Percentiles rank a stretch among this genome's conserved stretches.
Conservation (phyloP, 2,888 invertebrate species). For the Platycheirus albimanus region DNA sequence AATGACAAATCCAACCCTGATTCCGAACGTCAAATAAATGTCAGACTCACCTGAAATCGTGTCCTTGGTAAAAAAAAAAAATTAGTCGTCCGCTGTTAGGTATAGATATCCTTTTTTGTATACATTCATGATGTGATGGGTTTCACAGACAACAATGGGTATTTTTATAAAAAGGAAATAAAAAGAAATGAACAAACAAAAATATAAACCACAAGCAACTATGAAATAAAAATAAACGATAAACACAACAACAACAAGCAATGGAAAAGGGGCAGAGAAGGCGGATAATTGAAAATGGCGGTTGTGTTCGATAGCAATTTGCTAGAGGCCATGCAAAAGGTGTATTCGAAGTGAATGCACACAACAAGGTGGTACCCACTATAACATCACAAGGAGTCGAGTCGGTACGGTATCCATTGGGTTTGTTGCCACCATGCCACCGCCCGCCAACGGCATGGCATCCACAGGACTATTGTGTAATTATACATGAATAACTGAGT, state of each 20-base stretch:
- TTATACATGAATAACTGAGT: constrained; percentile 54
- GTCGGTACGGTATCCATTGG: background rate
- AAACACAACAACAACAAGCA: constrained; percentile 35
- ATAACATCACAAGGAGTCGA: background rate
- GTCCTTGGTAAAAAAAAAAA: constrained; percentile 5
- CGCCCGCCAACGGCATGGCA: background rate
- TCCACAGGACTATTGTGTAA: constrained; percentile 60
- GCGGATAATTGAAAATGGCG: constrained; percentile 76
- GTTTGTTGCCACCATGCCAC: constrained; percentile 14
- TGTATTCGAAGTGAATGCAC: constrained; percentile 41
- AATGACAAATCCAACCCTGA: constrained; percentile 1
- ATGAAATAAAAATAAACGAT: constrained; percentile 15
- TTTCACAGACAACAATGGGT: constrained; percentile 54
- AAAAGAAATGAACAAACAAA: background rate
- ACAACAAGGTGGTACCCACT: constrained; percentile 37
- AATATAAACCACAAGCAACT: background rate
- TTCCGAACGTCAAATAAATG: background rate
- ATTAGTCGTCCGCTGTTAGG: background rate
- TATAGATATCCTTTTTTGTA: constrained; percentile 43
- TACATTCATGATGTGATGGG: constrained; percentile 14
- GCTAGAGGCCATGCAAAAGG: constrained; percentile 40
- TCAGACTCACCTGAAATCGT: constrained; percentile 39
- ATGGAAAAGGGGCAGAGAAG: constrained; percentile 52
- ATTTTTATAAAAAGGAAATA: background rate
- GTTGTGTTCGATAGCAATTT: constrained; percentile 73